Evolutionary conservation across 2,113 vertebrate genomes (phyloP).

Genomic region (Dascyllus trimaculatus): DNA sequence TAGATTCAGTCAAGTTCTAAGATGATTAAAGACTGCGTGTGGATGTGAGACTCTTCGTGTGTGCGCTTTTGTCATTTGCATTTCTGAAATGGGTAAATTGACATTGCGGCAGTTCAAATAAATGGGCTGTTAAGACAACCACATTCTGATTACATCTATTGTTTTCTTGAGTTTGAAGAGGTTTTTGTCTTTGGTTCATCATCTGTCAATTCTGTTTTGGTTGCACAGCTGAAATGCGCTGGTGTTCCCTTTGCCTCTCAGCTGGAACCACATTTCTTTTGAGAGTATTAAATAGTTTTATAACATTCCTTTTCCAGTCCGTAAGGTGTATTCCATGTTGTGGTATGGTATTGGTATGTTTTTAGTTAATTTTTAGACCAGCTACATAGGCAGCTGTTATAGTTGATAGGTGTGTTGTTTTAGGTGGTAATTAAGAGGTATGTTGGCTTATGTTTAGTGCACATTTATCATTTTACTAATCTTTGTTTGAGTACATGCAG

Average conservation of each 20-base stretch:
- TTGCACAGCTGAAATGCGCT: constrained; percentile 2
- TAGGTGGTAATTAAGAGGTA: background rate
- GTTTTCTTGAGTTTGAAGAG: background rate
- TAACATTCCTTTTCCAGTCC: constrained; percentile 23
- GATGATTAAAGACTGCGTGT: background rate
- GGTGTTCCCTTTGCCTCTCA: constrained; percentile 17
- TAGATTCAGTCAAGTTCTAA: background rate
- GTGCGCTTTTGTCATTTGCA: background rate
- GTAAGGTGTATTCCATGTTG: constrained; percentile 8
- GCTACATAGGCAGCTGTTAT: background rate
- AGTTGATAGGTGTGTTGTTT: constrained; percentile 7
- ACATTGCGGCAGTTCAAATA: background rate
- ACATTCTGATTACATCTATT: background rate
- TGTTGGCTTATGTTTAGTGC: background rate
- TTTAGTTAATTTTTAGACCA: background rate
- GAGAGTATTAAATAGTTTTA: constrained; percentile 24
- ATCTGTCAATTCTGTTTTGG: background rate
- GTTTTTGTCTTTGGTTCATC: background rate
- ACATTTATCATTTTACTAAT: background rate
- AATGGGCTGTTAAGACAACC: background rate
- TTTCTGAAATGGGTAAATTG: background rate
- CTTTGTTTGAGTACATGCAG: background rate
- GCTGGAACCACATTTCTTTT: constrained; percentile 48
- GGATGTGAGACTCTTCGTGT: constrained; percentile 2
- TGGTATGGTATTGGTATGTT: background rate